Base-by-base conservation (phyloP, 2,888 invertebrate genomes). In the Sphaerophoria rueppellii region DNA sequence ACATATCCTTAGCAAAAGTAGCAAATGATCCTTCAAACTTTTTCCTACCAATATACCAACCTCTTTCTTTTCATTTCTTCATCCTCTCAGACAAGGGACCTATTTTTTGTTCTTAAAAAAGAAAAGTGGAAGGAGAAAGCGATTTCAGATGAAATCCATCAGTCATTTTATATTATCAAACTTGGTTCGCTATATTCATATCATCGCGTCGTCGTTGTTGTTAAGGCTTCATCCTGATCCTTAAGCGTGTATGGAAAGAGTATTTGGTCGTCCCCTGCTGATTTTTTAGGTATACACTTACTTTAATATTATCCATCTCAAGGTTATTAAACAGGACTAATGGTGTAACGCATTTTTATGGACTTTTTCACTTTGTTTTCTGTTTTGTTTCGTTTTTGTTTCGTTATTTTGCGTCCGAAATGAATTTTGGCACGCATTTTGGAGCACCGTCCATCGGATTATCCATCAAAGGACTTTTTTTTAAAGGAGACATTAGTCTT, bases 361-460 rank as follows among this genome's bases (percentile, higher is more conserved):
- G 65, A 75, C 65, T 65, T 81, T 81, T 81, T 76, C 65, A 72
- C 65, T 81, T 67, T 46, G 46, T 63, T 65, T 12, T 60, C 16
- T 4, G 16, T 43, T 12, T 60, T 32, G 16, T 58, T 16, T 4
- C 14, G n/a, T n/a, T n/a, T n/a, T 16, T 14, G 9, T 14, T 9
- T 35, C 24, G 24, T 57, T 57, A n/a, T 35, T 71, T 63, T 70
- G 24, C 24, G 24, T 24, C 24, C 70, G 75, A 81, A 43, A 81
- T 81, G 81, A 76, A 71, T 72, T 81, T 72, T 58, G 46, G 32
- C 46, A 67, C 76, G 48, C 54, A 76, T 81, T 65, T 71, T 50
- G 24, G 35, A 69, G 67, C 46, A 72, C 24, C 24, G 24, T 24
- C 24, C 24, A 24, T 2, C 2, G 24, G 54, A 70, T 71, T 74